Evolutionary conservation across 2,888 invertebrate genomes (phyloP).

Genomic region (Megalurothrips usitatus): DNA sequence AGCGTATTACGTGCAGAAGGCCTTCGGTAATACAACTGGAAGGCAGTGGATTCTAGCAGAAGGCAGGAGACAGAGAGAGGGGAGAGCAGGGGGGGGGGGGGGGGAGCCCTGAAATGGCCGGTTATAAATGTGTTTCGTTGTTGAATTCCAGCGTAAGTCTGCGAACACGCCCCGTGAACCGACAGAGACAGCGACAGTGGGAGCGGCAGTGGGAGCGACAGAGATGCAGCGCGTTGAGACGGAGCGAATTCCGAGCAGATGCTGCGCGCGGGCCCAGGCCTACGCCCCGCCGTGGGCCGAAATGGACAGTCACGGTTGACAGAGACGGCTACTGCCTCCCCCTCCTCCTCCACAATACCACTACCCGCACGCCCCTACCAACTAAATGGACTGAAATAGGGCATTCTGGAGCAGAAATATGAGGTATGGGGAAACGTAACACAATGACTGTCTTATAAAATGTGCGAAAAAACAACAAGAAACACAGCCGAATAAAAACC

Average conservation of each 20-base stretch:
- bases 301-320: slow-evolving; percentile 12
- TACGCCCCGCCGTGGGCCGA: neutral
- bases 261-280: neutral
- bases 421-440: too few relatives aligned
- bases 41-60: neutral
- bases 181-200: neutral
- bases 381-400: too few relatives aligned
- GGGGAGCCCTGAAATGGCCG: slow-evolving; percentile 1
- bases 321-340: neutral
- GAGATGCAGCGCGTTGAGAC: neutral
- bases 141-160: slow-evolving; percentile 10
- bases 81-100: neutral
- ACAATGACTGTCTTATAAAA: too few relatives aligned
- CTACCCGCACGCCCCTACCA: too few relatives aligned
- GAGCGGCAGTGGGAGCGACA: neutral
- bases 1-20: too few relatives aligned
- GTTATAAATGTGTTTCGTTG: slow-evolving; percentile 23
- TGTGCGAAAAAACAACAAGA: too few relatives aligned
- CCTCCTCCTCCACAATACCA: neutral
- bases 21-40: too few relatives aligned
- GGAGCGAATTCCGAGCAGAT: too few relatives aligned
- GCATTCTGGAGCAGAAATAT: too few relatives aligned
- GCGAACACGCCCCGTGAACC: slow-evolving; percentile 4
- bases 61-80: neutral
- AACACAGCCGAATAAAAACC: too few relatives aligned